Percentiles rank a stretch among this genome's conserved stretches.
These are phyloP conservation scores for Pogonomyrmex barbatus DNA, from an alignment of 1,140 invertebrate species.

Conservation along the genomic window DNA sequence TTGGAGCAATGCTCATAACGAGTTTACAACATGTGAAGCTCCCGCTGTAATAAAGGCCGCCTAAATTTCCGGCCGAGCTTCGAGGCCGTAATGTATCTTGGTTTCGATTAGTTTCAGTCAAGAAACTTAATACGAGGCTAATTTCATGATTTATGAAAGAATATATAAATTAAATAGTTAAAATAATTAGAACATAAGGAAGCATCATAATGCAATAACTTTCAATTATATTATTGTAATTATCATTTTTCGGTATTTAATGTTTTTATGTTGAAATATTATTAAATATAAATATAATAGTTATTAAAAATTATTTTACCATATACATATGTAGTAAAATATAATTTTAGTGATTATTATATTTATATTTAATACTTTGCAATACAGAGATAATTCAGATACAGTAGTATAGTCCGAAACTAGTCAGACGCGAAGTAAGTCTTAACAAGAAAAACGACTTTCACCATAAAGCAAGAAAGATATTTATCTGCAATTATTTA, in stretches of 20 bases:
- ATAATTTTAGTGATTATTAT: background rate
- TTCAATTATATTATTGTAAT: background rate
- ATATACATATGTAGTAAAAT: no score
- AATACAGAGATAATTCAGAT: background rate
- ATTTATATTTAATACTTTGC: background rate
- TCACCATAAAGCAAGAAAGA: background rate
- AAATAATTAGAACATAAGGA: background rate
- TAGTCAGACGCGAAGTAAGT: background rate
- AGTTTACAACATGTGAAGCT: slow-evolving; percentile 17
- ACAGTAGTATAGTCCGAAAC: background rate
- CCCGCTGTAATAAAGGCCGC: slow-evolving; percentile 10
- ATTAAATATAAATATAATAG: background rate
- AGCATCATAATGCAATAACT: background rate
- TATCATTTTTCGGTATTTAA: no score
- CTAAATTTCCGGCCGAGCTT: background rate
- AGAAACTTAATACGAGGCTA: background rate
- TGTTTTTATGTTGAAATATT: no score
- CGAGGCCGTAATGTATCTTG: background rate
- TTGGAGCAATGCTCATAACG: slow-evolving; percentile 8
- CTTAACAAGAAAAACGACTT: background rate
- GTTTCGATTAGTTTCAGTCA: background rate
- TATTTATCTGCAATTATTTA: background rate
- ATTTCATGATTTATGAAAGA: background rate
- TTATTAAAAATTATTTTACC: no score
- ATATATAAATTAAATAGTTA: background rate